Conservation (phyloP, 2,888 invertebrate species). For the Sinelater perroti region DNA sequence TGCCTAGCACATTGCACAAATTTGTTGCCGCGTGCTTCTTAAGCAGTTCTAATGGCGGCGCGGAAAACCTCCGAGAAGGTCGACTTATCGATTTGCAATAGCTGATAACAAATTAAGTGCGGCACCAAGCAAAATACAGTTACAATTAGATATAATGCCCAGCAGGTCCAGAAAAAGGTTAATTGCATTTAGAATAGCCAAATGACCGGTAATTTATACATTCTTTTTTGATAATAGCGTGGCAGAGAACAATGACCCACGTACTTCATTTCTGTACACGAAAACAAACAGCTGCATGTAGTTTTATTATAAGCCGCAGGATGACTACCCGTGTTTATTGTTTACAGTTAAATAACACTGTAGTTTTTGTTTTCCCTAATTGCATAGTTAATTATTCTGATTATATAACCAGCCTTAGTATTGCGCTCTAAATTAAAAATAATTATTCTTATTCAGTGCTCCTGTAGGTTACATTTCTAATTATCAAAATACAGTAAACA, state of each 20-base stretch:
- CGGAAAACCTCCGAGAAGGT: too few relatives aligned
- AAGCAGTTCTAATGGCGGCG: too few relatives aligned
- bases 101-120: conserved; percentile 29
- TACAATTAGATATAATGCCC: conserved; percentile 21
- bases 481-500: too few relatives aligned
- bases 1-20: conserved; percentile 9
- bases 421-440: too few relatives aligned
- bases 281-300: conserved; percentile 28
- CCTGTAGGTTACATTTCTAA: too few relatives aligned
- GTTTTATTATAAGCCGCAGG: conserved; percentile 7
- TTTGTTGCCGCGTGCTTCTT: not conserved
- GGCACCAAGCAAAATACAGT: conserved; percentile 20
- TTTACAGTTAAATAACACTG: conserved; percentile 3
- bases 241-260: conserved; percentile 16
- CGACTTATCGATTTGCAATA: conserved; percentile 24
- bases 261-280: conserved; percentile 23
- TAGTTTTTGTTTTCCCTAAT: not conserved
- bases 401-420: too few relatives aligned
- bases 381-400: not conserved
- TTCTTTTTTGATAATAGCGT: conserved; percentile 24
- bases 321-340: not conserved
- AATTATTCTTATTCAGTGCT: too few relatives aligned
- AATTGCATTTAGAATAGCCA: conserved; percentile 22
- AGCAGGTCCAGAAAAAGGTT: conserved; percentile 25
- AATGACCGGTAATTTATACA: conserved; percentile 36